Conservation (phyloP, 23 tunicate species). For the Halocynthia aurantium region DNA sequence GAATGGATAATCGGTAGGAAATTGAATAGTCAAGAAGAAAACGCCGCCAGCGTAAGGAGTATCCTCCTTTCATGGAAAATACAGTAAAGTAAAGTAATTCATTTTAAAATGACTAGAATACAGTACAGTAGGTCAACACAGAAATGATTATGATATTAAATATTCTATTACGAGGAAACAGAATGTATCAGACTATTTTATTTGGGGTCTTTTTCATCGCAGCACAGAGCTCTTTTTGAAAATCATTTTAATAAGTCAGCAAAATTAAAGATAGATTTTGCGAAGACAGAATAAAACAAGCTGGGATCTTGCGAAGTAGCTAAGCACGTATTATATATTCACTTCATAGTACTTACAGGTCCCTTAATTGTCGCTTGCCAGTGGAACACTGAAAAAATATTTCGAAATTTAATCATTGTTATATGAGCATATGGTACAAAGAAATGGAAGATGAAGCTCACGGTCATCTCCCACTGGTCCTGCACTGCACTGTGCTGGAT, state of each 20-base stretch:
- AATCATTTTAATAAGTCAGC: too few relatives aligned
- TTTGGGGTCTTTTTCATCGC: too few relatives aligned
- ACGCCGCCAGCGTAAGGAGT: conserved; percentile 72
- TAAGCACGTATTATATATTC: conserved; percentile 26
- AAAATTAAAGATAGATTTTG: too few relatives aligned
- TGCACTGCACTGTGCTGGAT: conserved; percentile 78
- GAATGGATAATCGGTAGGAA: conserved; percentile 88
- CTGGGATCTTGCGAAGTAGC: conserved; percentile 37
- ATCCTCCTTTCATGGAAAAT: conserved; percentile 16
- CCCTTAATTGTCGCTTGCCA: conserved; percentile 97
- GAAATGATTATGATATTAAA: too few relatives aligned
- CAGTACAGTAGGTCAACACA: too few relatives aligned
- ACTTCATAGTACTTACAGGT: conserved; percentile 41
- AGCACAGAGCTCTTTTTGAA: too few relatives aligned
- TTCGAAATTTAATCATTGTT: too few relatives aligned
- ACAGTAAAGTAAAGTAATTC: neutral
- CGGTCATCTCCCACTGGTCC: conserved; percentile 96
- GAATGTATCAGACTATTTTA: too few relatives aligned
- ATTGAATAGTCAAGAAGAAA: conserved; percentile 62
- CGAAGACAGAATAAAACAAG: conserved; percentile 35
- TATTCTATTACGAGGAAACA: too few relatives aligned
- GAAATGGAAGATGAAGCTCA: conserved; percentile 21
- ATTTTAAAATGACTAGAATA: neutral
- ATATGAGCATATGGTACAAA: too few relatives aligned
- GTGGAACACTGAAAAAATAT: conserved; percentile 56